A percentile compares a stretch with the other conserved stretches of the same genome.
Evolutionary conservation across 2,888 invertebrate genomes (phyloP).

Genomic region (Empis stercorea): DNA sequence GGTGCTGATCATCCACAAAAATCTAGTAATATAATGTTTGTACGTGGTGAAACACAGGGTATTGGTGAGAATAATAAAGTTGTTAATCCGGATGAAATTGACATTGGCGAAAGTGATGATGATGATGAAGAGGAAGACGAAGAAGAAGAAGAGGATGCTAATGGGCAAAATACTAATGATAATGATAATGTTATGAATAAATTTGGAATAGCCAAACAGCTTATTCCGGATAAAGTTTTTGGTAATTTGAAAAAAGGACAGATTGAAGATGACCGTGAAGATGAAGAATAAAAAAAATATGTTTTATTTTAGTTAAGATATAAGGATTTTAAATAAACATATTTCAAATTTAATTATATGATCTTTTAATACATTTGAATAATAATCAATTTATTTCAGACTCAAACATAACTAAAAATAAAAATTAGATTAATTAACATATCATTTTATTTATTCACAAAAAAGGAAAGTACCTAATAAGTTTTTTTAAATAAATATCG

Average conservation of each 20-base stretch:
- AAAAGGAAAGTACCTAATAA: no score
- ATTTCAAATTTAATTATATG: no score
- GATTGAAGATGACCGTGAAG: constrained; percentile 23
- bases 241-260: constrained; percentile 50
- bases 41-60: constrained; percentile 76
- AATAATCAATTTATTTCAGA: no score
- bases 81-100: constrained; percentile 77
- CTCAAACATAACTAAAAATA: no score
- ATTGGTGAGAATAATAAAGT: constrained; percentile 52
- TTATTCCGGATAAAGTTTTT: constrained; percentile 83
- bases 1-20: not conserved
- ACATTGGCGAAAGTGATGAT: constrained; percentile 61
- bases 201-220: constrained; percentile 69
- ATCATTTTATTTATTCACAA: no score
- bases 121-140: constrained; percentile 47
- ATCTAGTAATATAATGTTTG: constrained; percentile 64
- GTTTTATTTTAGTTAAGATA: no score
- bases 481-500: no score
- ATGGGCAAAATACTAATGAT: constrained; percentile 33
- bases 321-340: no score
- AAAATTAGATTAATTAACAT: no score
- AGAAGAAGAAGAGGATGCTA: constrained; percentile 43
- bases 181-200: constrained; percentile 45
- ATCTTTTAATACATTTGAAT: no score
- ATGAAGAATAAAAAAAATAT: constrained; percentile 19